Base-by-base conservation (phyloP, 2,797 vertebrate genomes). In the Poecile montanus region DNA sequence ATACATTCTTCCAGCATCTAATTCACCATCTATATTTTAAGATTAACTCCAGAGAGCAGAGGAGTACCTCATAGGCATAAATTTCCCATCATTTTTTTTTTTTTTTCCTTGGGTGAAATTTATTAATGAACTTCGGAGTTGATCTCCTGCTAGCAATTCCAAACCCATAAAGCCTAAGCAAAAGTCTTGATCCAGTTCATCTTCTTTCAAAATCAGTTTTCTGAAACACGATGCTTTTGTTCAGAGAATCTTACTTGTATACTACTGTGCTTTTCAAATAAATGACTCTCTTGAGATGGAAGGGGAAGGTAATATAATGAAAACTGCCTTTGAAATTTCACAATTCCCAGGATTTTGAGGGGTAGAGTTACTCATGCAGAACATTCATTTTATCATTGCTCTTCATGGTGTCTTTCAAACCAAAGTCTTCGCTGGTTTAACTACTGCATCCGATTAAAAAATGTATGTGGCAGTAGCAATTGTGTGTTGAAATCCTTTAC, bases 321-420 rank as follows among this genome's bases (percentile, higher is more conserved):
- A 77, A 91, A 76, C 15, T 62, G 7, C 42, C 22, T 78, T 92
- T 84, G 62, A 93, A 94, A 81, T 93, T 9, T 93, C 48, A 77
- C 42, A 68, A 4, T 93, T 89, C 21, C 29, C 29, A 30, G 53
- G 22, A 81, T 47, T 68, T 63, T 85, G 48, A 58, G 26, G 30
- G 23, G 13, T 47, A 57, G 13, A 72, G 7, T 57, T 85, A 88
- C 7, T 60, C 21, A 56, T 12, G 19, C 15, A 72, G 53, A 74
- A 61, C 22, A 54, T 30, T 25, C 9, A n/a, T 66, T 77, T 77
- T 65, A 40, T 81, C 40, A 21, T 56, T 81, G 32, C 11, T 84
- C 10, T 34, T 70, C 77, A 60, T 7, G 6, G 10, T 53, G 20
- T 56, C 38, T 79, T 93, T 85, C 6, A 20, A 90, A 71, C 16